Evolutionary conservation across 2,113 vertebrate species (phyloP), one percentile per base, ranked within the genome.

Genomic region (Elachura formosa): DNA sequence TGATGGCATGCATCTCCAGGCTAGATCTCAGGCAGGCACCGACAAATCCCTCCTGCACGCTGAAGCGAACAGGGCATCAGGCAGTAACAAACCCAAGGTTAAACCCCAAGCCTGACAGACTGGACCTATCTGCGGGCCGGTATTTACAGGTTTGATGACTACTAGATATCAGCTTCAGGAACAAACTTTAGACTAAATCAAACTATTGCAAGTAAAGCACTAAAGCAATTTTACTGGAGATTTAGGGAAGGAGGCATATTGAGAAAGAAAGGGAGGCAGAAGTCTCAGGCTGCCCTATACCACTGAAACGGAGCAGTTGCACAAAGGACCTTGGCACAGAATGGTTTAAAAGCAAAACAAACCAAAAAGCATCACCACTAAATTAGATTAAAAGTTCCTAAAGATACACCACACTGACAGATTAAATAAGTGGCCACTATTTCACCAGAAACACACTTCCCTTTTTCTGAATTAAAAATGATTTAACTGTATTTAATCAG

Each of bases 241-340:
- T 64, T 72, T 56, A 64, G 31, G 31, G 71, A 55, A 81, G 11
- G 11, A 43, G 8, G 34, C 26, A 4, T 23, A 79, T 2, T 14
- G 10, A 58, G 25, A 31, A 36, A 46, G 16, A 46, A n/a, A 11
- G 2, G 21, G 5, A 77, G n/a, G 54, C 24, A 92, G 21, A 81
- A 92, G 15, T 54, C 49, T 29, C 15, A 25, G 29, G 13, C 9
- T 54, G 24, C 18, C 58, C 33, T 38, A 12, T 0, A 0, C 23
- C 40, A 33, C 1, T 18, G 66, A 63, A 45, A 13, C 0, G 0
- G 20, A 33, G 10, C 0, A 29, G 25, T 0, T 6, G 6, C 46
- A 34, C 20, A 11, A 22, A 85, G 51, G n/a, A 68, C 9, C 2
- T 45, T 46, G 54, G 41, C 41, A 87, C 29, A 78, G 74, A 41